Evolutionary conservation across 2,113 vertebrate genomes (phyloP).

Genomic region (Dasypus novemcinctus): DNA sequence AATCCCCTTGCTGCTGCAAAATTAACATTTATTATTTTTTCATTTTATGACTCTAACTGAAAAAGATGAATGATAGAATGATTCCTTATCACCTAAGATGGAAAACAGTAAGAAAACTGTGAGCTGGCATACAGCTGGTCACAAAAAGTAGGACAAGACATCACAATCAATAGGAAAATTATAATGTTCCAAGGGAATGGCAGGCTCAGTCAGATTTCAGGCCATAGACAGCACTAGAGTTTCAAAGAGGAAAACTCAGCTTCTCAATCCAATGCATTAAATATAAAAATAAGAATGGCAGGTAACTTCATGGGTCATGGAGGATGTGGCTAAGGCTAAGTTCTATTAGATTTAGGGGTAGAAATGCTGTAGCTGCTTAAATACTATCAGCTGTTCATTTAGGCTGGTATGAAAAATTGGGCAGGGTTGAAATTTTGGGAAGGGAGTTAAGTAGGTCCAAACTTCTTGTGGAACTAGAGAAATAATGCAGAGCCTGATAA

Average conservation of each 20-base stretch:
- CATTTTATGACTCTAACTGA: background rate
- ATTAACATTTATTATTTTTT: background rate
- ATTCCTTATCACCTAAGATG: constrained; percentile 1
- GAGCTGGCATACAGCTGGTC: background rate
- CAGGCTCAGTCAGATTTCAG: background rate
- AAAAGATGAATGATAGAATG: too few species aligned
- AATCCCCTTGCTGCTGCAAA: background rate
- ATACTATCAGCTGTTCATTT: background rate
- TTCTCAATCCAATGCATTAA: background rate
- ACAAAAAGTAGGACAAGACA: background rate
- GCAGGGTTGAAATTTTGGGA: background rate
- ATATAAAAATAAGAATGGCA: constrained; percentile 27
- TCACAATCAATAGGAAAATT: background rate
- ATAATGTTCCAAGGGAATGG: background rate
- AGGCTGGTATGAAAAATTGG: background rate
- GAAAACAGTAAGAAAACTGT: background rate
- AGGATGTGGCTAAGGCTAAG: background rate
- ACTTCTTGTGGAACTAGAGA: constrained; percentile 7
- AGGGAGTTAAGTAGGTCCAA: background rate
- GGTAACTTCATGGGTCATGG: background rate
- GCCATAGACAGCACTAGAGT: background rate
- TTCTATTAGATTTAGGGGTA: background rate
- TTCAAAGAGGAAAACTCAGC: background rate
- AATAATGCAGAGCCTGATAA: background rate
- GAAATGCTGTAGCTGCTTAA: background rate